These are phyloP conservation scores for Phylloscopus whistleri DNA, from an alignment of 2,113 vertebrate species.

Conservation along the genomic window DNA sequence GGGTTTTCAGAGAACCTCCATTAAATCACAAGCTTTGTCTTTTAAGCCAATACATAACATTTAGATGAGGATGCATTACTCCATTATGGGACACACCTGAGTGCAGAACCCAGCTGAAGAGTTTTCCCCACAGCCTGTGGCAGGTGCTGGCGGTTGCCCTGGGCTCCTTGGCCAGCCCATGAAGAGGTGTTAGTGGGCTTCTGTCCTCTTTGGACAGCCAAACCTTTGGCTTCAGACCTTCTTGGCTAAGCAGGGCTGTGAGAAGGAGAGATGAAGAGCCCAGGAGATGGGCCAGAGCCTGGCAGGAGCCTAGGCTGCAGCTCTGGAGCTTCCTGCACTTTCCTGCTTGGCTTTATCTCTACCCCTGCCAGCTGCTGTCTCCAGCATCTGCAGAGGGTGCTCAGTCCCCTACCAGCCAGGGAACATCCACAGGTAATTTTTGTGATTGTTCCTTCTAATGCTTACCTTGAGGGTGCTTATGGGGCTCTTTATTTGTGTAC, in stretches of 20 bases:
- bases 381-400: rapidly evolving
- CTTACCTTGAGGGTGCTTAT: rapidly evolving
- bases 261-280: neutral
- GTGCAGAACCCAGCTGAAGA: neutral
- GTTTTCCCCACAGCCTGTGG: neutral
- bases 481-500: rapidly evolving
- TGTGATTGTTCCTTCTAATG: neutral
- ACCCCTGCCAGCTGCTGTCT: rapidly evolving
- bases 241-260: rapidly evolving
- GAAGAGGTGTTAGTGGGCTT: rapidly evolving
- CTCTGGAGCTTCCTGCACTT: rapidly evolving
- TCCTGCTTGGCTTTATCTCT: neutral
- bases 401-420: rapidly evolving
- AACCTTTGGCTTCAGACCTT: rapidly evolving
- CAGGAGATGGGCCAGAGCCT: rapidly evolving
- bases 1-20: neutral
- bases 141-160: too few relatives aligned
- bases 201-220: rapidly evolving
- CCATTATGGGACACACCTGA: rapidly evolving
- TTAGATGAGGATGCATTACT: neutral
- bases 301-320: neutral
- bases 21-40: neutral
- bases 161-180: neutral
- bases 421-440: neutral
- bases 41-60: neutral